A percentile compares a stretch with the other conserved stretches of the same genome.
These are phyloP conservation scores for Fulmarus glacialis DNA, from an alignment of 2,113 vertebrate genomes.

Conservation along the genomic window DNA sequence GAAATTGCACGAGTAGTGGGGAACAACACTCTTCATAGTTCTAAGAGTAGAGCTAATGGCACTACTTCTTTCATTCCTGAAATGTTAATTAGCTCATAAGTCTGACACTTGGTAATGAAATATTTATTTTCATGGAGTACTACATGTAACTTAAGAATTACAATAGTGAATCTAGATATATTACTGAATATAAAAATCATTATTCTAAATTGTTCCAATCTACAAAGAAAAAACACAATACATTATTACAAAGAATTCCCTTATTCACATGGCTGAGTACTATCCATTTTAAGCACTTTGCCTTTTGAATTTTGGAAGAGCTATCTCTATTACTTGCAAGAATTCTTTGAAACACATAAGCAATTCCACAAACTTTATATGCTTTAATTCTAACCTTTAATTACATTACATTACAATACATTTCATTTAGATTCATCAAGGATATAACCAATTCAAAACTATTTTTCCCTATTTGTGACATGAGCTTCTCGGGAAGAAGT, in stretches of 20 bases:
- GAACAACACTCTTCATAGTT: neutral
- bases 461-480: neutral
- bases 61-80: neutral
- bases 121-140: slow-evolving; percentile 65
- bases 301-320: neutral
- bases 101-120: slow-evolving; percentile 58
- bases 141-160: slow-evolving; percentile 58
- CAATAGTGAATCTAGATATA: neutral
- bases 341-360: neutral
- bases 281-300: neutral
- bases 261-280: neutral
- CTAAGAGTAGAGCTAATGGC: neutral
- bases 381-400: neutral
- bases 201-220: neutral
- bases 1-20: neutral
- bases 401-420: neutral
- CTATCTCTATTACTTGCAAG: neutral
- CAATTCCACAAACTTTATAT: neutral
- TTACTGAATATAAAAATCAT: neutral
- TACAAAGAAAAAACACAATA: neutral
- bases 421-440: neutral
- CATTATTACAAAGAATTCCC: neutral
- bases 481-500: neutral
- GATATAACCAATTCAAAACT: neutral
- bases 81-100: slow-evolving; percentile 66